phyloP scores from a whole-genome alignment of 1,140 invertebrate species.

The Lanistes nyassanus region DNA sequence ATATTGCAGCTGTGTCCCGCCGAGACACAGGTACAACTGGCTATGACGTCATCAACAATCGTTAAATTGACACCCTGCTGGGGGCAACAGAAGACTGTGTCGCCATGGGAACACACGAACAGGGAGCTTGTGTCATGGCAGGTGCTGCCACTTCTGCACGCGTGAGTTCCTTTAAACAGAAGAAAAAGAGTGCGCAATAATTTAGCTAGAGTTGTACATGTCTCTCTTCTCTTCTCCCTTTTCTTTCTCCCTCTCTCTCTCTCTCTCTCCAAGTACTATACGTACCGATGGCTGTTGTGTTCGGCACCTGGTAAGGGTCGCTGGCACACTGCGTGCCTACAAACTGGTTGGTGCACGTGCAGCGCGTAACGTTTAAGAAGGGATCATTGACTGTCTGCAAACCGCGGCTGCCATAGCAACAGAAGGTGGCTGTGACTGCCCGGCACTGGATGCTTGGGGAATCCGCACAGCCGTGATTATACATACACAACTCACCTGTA shows the following conservation, averaged over 20 bases:
- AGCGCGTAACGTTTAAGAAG: constrained; percentile 1
- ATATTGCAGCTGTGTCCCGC: neutral
- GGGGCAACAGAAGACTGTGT: constrained; percentile 4
- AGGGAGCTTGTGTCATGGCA: neutral
- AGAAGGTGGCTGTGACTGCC: constrained; percentile 14
- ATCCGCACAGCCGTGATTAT: constrained; percentile 8
- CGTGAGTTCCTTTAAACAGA: neutral
- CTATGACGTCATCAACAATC: neutral
- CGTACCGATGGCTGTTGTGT: no score
- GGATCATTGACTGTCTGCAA: constrained; percentile 8
- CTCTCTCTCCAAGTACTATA: no score
- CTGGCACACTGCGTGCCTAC: constrained; percentile 1
- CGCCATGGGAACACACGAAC: neutral
- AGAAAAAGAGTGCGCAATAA: no score
- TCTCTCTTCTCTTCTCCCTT: no score
- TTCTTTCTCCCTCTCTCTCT: no score
- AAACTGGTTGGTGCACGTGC: constrained; percentile 20
- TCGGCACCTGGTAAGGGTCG: no score
- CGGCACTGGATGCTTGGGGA: neutral
- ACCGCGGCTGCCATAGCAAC: constrained; percentile 23
- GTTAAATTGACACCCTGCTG: neutral
- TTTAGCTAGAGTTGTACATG: no score
- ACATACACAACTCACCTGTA: constrained; percentile 10
- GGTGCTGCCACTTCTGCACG: neutral
- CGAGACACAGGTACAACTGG: neutral